A percentile compares a stretch with the other conserved stretches of the same genome.
Evolutionary conservation across 2,888 invertebrate genomes (phyloP).

Genomic region (Oegoconia quadripuncta): DNA sequence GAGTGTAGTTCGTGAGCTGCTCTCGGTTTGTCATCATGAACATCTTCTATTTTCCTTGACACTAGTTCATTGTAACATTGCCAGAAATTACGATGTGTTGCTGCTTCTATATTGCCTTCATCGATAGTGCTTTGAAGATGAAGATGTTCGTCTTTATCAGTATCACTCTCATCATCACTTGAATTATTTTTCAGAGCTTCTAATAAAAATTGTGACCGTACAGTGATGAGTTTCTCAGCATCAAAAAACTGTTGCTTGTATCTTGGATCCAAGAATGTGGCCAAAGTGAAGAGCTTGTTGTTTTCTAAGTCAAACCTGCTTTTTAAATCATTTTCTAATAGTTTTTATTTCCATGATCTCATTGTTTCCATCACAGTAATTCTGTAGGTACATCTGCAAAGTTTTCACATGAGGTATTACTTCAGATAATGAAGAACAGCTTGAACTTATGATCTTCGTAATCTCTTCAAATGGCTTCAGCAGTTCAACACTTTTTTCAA

Average conservation of each 20-base stretch:
- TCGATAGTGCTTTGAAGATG: too few relatives aligned
- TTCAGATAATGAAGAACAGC: slow-evolving; percentile 24
- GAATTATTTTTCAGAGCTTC: slow-evolving; percentile 29
- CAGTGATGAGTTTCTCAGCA: slow-evolving; percentile 30
- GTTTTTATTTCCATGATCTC: too few relatives aligned
- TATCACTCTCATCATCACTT: too few relatives aligned
- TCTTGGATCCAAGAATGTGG: slow-evolving; percentile 21
- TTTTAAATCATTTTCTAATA: slow-evolving; percentile 26
- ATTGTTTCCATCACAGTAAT: slow-evolving; percentile 11
- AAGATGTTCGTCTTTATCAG: too few relatives aligned
- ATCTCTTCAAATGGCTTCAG: slow-evolving; percentile 28
- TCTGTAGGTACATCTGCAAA: slow-evolving; percentile 18
- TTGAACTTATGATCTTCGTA: slow-evolving; percentile 25
- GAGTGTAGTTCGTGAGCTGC: too few relatives aligned
- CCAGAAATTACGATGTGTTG: too few relatives aligned
- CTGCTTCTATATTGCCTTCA: too few relatives aligned
- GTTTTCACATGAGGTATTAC: slow-evolving; percentile 20
- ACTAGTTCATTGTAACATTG: too few relatives aligned
- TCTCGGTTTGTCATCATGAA: too few relatives aligned
- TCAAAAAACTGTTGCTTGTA: slow-evolving; percentile 21
- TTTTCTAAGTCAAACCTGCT: slow-evolving; percentile 19
- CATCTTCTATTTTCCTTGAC: too few relatives aligned
- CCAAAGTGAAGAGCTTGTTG: slow-evolving; percentile 15
- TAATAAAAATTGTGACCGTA: slow-evolving; percentile 27
- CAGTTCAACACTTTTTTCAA: slow-evolving; percentile 24